A percentile compares a stretch with the other conserved stretches of the same genome.
These are phyloP conservation scores for Drosophila lutescens DNA, from an alignment of 2,888 invertebrate genomes.

Conservation along the genomic window DNA sequence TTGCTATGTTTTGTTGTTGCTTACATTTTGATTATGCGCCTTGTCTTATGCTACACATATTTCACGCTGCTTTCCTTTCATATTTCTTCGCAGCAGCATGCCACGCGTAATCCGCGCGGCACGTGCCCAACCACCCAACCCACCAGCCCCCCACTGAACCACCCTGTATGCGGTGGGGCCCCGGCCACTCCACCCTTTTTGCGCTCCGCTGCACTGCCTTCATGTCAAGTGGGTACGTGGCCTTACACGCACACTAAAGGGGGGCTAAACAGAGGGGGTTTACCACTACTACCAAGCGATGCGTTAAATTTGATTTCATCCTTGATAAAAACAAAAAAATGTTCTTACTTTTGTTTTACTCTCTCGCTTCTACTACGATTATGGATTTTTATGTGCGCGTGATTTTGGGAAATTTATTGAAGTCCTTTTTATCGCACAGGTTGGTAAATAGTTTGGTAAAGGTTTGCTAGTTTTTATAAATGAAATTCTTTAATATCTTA, in stretches of 20 bases:
- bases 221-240: slow-evolving; percentile 77
- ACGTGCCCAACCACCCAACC: slow-evolving; percentile 53
- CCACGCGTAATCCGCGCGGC: slow-evolving; percentile 61
- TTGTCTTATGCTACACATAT: slow-evolving; percentile 68
- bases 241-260: slow-evolving; percentile 53
- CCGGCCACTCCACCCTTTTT: background rate
- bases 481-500: no score
- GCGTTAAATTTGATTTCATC: slow-evolving; percentile 79
- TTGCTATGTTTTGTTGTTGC: slow-evolving; percentile 23
- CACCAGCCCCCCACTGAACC: background rate
- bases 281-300: slow-evolving; percentile 54
- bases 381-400: slow-evolving; percentile 49
- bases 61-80: slow-evolving; percentile 60
- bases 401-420: slow-evolving; percentile 47
- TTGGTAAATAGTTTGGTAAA: slow-evolving; percentile 6
- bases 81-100: slow-evolving; percentile 43
- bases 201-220: slow-evolving; percentile 51
- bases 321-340: slow-evolving; percentile 51
- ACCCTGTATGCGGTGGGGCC: background rate
- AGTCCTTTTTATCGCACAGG: slow-evolving; percentile 7
- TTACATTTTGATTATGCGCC: slow-evolving; percentile 72
- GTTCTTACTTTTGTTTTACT: slow-evolving; percentile 23
- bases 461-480: no score
- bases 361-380: slow-evolving; percentile 30
- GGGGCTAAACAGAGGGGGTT: background rate